Percentiles rank a stretch among this genome's conserved stretches.
Conservation (phyloP, 2,113 vertebrate genomes). For the Acrocephalus arundinaceus region DNA sequence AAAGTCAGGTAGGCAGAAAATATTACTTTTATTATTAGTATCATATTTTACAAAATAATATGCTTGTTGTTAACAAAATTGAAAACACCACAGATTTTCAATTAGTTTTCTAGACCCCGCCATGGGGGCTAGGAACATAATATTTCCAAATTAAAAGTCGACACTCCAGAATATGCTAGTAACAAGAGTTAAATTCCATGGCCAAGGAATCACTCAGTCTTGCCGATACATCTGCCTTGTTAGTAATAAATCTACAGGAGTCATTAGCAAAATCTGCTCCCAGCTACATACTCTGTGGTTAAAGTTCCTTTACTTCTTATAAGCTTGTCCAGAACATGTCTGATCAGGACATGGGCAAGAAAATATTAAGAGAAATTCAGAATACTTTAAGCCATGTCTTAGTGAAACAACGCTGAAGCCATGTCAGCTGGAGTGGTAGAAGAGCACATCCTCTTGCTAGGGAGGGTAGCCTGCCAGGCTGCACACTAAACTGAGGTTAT, state of each 20-base stretch:
- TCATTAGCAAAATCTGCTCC: conserved; percentile 15
- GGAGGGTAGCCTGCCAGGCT: neutral
- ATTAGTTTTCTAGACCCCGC: neutral
- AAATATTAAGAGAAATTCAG: neutral
- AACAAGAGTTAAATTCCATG: conserved; percentile 14
- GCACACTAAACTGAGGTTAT: neutral
- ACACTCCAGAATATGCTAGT: neutral
- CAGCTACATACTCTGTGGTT: conserved; percentile 1
- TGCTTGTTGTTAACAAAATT: neutral
- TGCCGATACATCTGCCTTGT: neutral
- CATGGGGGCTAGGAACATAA: neutral
- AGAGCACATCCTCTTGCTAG: neutral
- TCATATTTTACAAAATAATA: neutral
- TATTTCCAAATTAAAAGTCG: neutral
- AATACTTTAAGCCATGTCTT: neutral
- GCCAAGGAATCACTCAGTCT: neutral
- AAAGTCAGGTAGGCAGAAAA: neutral
- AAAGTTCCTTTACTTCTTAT: neutral
- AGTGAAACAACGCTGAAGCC: neutral
- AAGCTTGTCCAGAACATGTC: neutral
- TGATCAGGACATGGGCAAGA: neutral
- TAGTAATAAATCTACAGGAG: conserved; percentile 25
- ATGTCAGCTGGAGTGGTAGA: neutral
- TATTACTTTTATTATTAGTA: neutral
- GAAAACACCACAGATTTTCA: neutral